phyloP scores from a whole-genome alignment of 1,140 invertebrate genomes.

The Phymastichus coffea region DNA sequence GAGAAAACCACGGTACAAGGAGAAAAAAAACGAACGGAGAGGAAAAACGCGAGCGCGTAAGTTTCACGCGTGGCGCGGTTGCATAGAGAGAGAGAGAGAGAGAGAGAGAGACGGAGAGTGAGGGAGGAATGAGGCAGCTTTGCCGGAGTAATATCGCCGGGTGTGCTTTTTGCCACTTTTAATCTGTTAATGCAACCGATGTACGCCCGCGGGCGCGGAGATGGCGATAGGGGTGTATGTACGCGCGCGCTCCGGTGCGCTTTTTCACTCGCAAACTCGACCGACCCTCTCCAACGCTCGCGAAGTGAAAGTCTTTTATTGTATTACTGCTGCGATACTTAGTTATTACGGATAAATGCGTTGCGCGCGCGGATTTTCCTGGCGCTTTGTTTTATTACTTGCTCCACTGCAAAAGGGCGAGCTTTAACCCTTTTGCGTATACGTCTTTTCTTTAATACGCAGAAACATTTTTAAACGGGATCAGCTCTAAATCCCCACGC shows the following conservation, averaged over 20 bases:
- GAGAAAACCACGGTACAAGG: constrained; percentile 2
- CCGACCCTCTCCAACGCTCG: too few relatives aligned
- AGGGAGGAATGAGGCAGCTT: background rate
- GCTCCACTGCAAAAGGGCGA: too few relatives aligned
- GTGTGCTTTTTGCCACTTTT: constrained; percentile 45
- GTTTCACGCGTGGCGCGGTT: background rate
- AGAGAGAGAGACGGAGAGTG: background rate
- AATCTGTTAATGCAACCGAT: constrained; percentile 45
- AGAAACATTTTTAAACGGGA: too few relatives aligned
- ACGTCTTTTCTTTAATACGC: too few relatives aligned
- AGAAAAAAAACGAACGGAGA: background rate
- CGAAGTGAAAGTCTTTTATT: constrained; percentile 4
- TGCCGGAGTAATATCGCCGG: constrained; percentile 36
- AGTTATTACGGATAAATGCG: background rate
- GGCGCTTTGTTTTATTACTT: too few relatives aligned
- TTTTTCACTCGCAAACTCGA: constrained; percentile 15
- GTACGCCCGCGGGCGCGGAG: constrained; percentile 31
- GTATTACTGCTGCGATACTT: background rate
- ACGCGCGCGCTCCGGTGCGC: background rate
- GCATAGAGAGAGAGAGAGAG: too few relatives aligned
- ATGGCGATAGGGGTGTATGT: constrained; percentile 18
- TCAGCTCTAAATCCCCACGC: too few relatives aligned
- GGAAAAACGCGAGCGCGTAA: constrained; percentile 4
- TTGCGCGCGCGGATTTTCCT: too few relatives aligned
- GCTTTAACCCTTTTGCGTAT: too few relatives aligned